Evolutionary conservation across 2,888 invertebrate species (phyloP).

Genomic region (Tetanocera ferruginea): DNA sequence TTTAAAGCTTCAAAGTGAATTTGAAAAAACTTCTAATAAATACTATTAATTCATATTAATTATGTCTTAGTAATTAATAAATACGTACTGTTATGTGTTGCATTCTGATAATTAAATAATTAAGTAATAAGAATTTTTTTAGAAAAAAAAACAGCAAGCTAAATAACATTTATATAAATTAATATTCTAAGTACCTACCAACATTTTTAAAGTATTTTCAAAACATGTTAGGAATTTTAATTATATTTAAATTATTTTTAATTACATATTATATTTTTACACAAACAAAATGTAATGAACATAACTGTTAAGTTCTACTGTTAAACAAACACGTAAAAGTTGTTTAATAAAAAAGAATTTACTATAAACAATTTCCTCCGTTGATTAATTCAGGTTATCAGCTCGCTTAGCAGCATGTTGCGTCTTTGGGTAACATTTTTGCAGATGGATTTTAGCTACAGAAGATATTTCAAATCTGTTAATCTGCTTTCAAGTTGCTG

Average conservation of each 20-base stretch:
- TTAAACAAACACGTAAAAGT: constrained; percentile 8
- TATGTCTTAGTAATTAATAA: not conserved
- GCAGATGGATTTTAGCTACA: no score
- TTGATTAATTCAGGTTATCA: not conserved
- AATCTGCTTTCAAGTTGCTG: no score
- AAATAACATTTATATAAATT: not conserved
- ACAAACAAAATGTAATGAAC: constrained; percentile 7
- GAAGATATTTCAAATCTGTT: no score
- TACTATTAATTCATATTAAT: not conserved
- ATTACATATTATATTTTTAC: constrained; percentile 20
- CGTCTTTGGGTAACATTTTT: no score
- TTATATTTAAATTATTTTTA: constrained; percentile 1
- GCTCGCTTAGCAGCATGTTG: no score
- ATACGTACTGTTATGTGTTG: not conserved
- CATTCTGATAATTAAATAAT: no score
- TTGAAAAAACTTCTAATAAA: not conserved
- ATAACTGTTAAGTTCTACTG: constrained; percentile 22
- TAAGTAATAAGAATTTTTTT: not conserved
- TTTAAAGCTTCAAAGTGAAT: no score
- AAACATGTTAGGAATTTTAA: constrained; percentile 42
- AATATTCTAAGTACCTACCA: constrained; percentile 47
- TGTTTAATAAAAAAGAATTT: constrained; percentile 36
- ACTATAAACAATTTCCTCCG: not conserved
- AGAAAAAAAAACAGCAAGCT: not conserved
- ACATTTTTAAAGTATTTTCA: constrained; percentile 47